phyloP scores from a whole-genome alignment of 2,113 vertebrate genomes.

The Proteles cristata region DNA sequence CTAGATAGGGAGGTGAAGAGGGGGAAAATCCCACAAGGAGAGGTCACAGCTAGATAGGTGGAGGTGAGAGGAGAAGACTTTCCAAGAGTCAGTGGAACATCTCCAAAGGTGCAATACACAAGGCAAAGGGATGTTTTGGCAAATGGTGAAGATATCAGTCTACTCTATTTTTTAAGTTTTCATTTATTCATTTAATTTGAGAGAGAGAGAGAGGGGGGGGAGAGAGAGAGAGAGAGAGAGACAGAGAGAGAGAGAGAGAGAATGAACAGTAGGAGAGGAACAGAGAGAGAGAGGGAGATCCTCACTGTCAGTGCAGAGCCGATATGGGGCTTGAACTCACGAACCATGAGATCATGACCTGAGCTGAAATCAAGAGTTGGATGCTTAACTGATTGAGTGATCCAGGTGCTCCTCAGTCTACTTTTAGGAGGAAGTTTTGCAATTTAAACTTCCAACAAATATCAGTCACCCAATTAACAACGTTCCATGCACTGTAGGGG shows the following conservation, averaged over 20 bases:
- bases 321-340: too few relatives aligned
- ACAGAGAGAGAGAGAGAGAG: too few relatives aligned
- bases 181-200: too few relatives aligned
- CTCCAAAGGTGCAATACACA: background rate
- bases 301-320: too few relatives aligned
- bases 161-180: background rate
- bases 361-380: too few relatives aligned
- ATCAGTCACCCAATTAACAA: background rate
- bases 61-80: background rate
- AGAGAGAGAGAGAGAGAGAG: too few relatives aligned
- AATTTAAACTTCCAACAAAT: background rate
- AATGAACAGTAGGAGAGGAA: too few relatives aligned
- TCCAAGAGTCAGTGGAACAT: background rate
- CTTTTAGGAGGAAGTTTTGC: background rate
- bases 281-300: too few relatives aligned
- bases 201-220: too few relatives aligned
- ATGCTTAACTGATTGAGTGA: too few relatives aligned
- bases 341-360: too few relatives aligned
- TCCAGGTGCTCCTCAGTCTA: background rate
- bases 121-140: background rate
- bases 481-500: background rate
- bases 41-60: background rate
- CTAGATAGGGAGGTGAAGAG: background rate
- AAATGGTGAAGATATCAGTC: background rate
- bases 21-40: rapidly evolving